Conservation (phyloP, 2,113 vertebrate genomes). For the Nothoprocta perdicaria region DNA sequence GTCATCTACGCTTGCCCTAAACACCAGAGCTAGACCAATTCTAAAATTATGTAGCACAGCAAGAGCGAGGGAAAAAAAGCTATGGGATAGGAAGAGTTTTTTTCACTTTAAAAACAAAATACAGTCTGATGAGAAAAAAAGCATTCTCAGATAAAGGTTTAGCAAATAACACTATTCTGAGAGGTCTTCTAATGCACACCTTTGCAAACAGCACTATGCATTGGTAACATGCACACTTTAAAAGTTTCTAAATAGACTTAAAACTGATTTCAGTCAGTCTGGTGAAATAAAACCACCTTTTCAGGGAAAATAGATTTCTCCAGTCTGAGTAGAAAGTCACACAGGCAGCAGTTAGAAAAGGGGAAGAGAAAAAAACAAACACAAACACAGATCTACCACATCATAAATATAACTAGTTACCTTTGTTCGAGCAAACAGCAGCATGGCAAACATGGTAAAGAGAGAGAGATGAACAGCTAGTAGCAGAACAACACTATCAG, state of each 20-base stretch:
- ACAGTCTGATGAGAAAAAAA: no score
- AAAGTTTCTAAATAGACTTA: background rate
- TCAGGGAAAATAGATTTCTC: background rate
- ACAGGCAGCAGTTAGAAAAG: background rate
- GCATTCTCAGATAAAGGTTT: background rate
- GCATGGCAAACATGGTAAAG: slow-evolving; percentile 94
- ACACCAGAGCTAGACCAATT: background rate
- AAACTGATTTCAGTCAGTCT: background rate
- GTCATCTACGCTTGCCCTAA: background rate
- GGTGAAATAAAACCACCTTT: background rate
- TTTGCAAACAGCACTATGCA: background rate
- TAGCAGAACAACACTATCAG: slow-evolving; percentile 87
- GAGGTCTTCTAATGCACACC: background rate
- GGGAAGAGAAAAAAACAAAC: background rate
- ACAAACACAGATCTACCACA: background rate
- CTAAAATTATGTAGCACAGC: background rate
- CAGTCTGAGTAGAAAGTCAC: background rate
- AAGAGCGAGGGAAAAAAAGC: background rate
- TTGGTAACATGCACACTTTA: fast-evolving
- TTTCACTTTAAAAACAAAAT: background rate
- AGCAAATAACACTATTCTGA: background rate
- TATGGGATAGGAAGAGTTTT: fast-evolving
- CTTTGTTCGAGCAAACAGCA: slow-evolving; percentile 89
- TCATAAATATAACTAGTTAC: slow-evolving; percentile 64
- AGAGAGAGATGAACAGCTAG: slow-evolving; percentile 89